Percentiles rank a stretch among this genome's conserved stretches.
Conservation (phyloP, 2,113 vertebrate genomes). For the Muntiacus muntjak region DNA sequence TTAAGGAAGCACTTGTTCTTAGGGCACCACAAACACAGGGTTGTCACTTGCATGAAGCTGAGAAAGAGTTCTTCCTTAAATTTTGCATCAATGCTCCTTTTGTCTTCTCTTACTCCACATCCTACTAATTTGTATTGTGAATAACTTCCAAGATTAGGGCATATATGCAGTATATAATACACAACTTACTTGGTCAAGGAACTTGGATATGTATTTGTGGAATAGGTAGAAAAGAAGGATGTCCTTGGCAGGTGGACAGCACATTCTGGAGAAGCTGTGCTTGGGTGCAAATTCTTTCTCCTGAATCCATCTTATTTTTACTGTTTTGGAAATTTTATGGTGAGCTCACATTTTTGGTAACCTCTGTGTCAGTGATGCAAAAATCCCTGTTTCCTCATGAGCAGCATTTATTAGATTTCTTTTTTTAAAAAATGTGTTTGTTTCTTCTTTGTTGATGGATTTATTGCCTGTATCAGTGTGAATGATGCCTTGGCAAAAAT, state of each 20-base stretch:
- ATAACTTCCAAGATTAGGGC: not conserved
- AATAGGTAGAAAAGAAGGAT: not conserved
- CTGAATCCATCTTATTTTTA: not conserved
- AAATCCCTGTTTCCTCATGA: not conserved
- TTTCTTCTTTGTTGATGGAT: slow-evolving; percentile 37
- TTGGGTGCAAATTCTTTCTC: not conserved
- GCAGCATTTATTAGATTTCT: not conserved
- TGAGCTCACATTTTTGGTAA: not conserved
- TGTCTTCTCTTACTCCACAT: not conserved
- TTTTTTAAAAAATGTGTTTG: not conserved
- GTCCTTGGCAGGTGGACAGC: not conserved
- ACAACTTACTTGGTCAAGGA: not conserved
- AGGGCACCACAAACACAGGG: not conserved
- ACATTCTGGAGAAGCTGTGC: not conserved
- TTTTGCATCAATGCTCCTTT: not conserved
- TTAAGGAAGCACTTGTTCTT: not conserved
- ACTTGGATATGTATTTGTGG: not conserved
- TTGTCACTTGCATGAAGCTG: not conserved
- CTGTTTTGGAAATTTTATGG: not conserved
- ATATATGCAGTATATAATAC: not conserved
- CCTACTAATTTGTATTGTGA: not conserved
- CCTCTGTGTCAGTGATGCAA: not conserved
- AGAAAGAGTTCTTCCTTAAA: not conserved
- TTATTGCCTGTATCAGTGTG: slow-evolving; percentile 23
- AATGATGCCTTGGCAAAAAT: slow-evolving; percentile 49